Conservation (phyloP, 2,888 invertebrate species). For the Sarcophaga subvicina region DNA sequence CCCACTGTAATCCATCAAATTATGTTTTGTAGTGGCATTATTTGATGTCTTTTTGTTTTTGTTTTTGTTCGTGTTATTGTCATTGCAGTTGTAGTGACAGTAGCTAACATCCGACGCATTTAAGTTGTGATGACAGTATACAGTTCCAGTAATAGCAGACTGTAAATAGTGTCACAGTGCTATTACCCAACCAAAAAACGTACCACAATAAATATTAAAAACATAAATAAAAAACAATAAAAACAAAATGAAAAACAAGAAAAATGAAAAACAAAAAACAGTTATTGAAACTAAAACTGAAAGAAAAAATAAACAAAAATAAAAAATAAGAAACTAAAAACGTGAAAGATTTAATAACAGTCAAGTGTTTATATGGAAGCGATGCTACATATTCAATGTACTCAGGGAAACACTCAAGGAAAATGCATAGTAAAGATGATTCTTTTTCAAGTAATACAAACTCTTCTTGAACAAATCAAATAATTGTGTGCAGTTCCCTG, state of each 20-base stretch:
- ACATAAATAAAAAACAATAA: no score
- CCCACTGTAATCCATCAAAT: not conserved
- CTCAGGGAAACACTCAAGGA: not conserved
- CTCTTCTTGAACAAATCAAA: no score
- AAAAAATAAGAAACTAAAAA: conserved; percentile 52
- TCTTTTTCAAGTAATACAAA: no score
- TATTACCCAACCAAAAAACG: conserved; percentile 48
- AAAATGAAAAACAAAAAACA: not conserved
- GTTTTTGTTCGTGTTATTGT: not conserved
- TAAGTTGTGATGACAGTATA: not conserved
- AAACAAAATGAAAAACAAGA: not conserved
- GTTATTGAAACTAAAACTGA: not conserved
- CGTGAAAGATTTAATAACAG: conserved; percentile 57
- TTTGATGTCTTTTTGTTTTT: not conserved
- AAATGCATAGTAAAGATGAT: no score
- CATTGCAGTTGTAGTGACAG: not conserved
- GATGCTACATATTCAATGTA: not conserved
- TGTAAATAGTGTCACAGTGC: conserved; percentile 7
- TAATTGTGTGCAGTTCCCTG: no score
- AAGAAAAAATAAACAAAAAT: not conserved
- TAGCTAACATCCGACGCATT: not conserved
- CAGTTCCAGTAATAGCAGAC: not conserved
- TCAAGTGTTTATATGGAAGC: conserved; percentile 52
- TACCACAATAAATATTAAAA: conserved; percentile 1
- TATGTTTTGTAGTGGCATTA: not conserved